Evolutionary conservation across 2,113 vertebrate genomes (phyloP).

Genomic region (Barbus barbus): DNA sequence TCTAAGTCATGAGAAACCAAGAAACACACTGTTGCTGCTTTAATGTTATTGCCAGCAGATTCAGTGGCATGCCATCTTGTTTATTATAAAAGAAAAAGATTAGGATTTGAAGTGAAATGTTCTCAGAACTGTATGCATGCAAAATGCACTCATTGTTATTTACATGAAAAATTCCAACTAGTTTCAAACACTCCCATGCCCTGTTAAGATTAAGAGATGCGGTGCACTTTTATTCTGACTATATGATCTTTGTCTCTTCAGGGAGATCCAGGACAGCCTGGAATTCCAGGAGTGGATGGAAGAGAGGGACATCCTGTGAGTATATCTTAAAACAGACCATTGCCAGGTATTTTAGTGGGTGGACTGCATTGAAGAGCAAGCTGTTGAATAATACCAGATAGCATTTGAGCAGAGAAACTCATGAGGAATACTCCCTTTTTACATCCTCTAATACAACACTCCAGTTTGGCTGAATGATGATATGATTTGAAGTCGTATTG

Average conservation of each 20-base stretch:
- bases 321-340: conserved; percentile 43
- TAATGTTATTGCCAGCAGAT: background rate
- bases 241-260: conserved; percentile 40
- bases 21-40: background rate
- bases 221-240: background rate
- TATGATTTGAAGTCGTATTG: conserved; percentile 12
- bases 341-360: background rate
- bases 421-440: background rate
- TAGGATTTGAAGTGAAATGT: background rate
- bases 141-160: background rate
- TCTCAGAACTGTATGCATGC: background rate
- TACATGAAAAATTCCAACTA: background rate
- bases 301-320: conserved; percentile 75
- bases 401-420: background rate
- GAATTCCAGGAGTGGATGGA: conserved; percentile 76
- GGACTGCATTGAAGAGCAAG: background rate
- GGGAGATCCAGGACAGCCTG: conserved; percentile 72
- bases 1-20: background rate
- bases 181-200: background rate
- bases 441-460: background rate
- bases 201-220: background rate
- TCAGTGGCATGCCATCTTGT: background rate
- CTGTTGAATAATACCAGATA: background rate
- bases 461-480: background rate
- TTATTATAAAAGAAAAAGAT: background rate